Conservation (phyloP, 2,797 vertebrate genomes). For the Macropodus opercularis region DNA sequence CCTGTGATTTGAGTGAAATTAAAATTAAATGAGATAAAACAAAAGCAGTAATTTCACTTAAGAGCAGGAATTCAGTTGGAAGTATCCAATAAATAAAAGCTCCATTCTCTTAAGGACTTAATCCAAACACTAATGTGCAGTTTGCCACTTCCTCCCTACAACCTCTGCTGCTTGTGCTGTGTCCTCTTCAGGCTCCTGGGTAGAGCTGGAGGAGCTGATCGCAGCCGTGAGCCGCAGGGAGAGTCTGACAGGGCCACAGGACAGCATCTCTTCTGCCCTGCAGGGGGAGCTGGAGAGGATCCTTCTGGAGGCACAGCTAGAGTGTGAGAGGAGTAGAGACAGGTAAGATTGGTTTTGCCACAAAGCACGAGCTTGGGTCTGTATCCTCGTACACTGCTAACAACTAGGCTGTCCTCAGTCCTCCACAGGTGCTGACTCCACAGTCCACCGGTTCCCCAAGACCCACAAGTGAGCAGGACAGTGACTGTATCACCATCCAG, state of each 20-base stretch:
- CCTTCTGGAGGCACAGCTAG: slow-evolving; percentile 80
- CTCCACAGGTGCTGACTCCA: slow-evolving; percentile 69
- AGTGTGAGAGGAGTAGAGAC: slow-evolving; percentile 79
- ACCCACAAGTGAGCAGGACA: slow-evolving; percentile 74
- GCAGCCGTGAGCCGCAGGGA: slow-evolving; percentile 71
- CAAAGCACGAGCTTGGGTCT: too few relatives aligned
- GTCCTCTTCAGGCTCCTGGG: slow-evolving; percentile 78
- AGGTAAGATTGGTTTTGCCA: slow-evolving; percentile 59
- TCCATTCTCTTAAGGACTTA: too few relatives aligned
- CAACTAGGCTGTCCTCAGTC: slow-evolving; percentile 55
- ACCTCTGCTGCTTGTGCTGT: slow-evolving; percentile 10
- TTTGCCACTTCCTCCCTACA: neutral
- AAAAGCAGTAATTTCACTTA: too few relatives aligned
- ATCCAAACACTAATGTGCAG: too few relatives aligned
- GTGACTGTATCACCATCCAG: slow-evolving; percentile 80
- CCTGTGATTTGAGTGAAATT: too few relatives aligned
- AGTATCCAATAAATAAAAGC: too few relatives aligned
- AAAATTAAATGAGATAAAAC: too few relatives aligned
- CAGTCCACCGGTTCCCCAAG: slow-evolving; percentile 66
- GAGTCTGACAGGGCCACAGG: slow-evolving; percentile 71
- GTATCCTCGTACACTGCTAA: neutral
- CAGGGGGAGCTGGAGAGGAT: slow-evolving; percentile 83
- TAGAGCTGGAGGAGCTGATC: slow-evolving; percentile 80
- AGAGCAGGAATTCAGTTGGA: too few relatives aligned
- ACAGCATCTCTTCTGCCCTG: slow-evolving; percentile 71